Evolutionary conservation across 1,140 invertebrate species (phyloP), one percentile per base, ranked within the genome.

Genomic region (Aporrectodea caliginosa): DNA sequence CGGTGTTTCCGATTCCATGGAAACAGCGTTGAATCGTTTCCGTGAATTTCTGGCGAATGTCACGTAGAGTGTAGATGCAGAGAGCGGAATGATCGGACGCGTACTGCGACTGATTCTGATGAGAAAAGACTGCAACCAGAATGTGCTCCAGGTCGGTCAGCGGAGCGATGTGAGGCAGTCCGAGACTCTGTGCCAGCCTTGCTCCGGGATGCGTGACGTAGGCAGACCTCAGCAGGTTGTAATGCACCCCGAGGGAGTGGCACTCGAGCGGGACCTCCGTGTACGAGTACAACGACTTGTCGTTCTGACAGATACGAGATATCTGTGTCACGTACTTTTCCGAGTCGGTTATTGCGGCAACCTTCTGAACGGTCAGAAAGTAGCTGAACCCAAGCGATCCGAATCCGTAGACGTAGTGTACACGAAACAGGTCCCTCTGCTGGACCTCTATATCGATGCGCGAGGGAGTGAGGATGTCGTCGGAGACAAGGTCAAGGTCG

Each of bases 181-280:
- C 94, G 12, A 98, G 88, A 84, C 93, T 93, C 71, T 92, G 91
- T 0, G 96, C 96, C 32, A 98, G 87, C 80, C 95, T 93, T 0
- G 93, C 94, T 1, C 96, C 97, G 0, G 96, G 93, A 87, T 96
- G 96, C 12, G 94, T 95, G 12, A 98, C 92, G 86, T 93, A 97
- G 0, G 95, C 96, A 0, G 96, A 95, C 87, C 98, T 95, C 2
- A 96, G 93, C 1, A 98, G 89, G 88, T 97, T 98, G 85, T 97
- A 98, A 86, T 88, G 84, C 31, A 92, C 92, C 34, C 92, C 93
- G 71, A 91, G 91, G 83, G 92, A 91, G 31, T 92, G 93, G 88
- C 98, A 99, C 80, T 97, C 93, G 83, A 99, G 93, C 1, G 97
- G 96, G 81, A 99, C 95, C 90, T 99, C 98, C 2, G 95, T 97